phyloP scores from a whole-genome alignment of 2,888 invertebrate species.

The Girardia tigrina region DNA sequence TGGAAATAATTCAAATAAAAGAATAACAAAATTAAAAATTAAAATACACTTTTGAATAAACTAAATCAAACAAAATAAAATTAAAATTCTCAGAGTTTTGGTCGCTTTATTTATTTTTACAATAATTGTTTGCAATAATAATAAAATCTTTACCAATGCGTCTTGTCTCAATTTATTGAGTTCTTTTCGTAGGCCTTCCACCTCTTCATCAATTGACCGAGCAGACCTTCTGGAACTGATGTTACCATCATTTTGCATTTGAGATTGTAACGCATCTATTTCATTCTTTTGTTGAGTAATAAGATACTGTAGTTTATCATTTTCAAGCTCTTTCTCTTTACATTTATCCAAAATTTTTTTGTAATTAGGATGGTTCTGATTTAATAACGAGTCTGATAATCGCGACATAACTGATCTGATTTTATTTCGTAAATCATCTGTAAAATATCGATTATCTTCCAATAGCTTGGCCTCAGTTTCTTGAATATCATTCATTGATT shows the following conservation, averaged over 20 bases:
- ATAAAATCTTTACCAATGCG: not conserved
- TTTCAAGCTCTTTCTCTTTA: not conserved
- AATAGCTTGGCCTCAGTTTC: not conserved
- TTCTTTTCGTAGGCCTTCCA: not conserved
- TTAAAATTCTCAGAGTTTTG: too few relatives aligned
- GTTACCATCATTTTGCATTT: not conserved
- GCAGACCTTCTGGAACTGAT: not conserved
- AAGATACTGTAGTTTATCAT: not conserved
- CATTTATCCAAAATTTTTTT: not conserved
- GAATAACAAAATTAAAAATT: too few relatives aligned
- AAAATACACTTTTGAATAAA: too few relatives aligned
- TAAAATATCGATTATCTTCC: not conserved
- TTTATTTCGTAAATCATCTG: not conserved
- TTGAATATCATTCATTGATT: conserved; percentile 5
- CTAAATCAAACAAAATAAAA: too few relatives aligned
- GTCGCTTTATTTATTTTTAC: too few relatives aligned
- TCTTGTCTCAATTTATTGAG: not conserved
- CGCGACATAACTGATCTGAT: not conserved
- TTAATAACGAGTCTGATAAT: not conserved
- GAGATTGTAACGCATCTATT: not conserved
- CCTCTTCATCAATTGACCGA: not conserved
- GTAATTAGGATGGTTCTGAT: not conserved
- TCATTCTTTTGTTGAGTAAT: not conserved
- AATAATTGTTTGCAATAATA: too few relatives aligned
- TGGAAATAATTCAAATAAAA: too few relatives aligned